Evolutionary conservation across 2,888 invertebrate genomes (phyloP).

Genomic region (Phlogophora meticulosa): DNA sequence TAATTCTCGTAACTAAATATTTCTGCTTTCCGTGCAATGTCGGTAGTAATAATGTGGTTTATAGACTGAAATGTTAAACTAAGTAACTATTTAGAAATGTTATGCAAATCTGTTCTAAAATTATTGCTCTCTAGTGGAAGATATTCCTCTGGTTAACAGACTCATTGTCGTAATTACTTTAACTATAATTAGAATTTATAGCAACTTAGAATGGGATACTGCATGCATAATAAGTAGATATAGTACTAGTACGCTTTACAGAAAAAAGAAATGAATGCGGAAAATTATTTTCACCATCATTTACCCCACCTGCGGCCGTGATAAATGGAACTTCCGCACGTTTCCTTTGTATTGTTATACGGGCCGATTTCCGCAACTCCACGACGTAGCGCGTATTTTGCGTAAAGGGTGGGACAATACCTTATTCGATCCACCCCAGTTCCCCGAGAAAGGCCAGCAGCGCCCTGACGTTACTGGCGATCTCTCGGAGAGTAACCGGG

Average conservation of each 20-base stretch:
- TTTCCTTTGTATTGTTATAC: no score
- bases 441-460: no score
- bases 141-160: slow-evolving; percentile 57
- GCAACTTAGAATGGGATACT: slow-evolving; percentile 36
- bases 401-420: no score
- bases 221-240: slow-evolving; percentile 40
- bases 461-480: no score
- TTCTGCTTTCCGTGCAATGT: slow-evolving; percentile 34
- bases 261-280: slow-evolving; percentile 34
- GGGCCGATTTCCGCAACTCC: no score
- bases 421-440: no score
- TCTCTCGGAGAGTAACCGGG: no score
- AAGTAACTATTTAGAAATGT: slow-evolving; percentile 43
- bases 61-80: slow-evolving; percentile 41
- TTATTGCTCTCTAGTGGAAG: slow-evolving; percentile 55
- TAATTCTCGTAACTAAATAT: slow-evolving; percentile 49
- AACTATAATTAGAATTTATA: slow-evolving; percentile 62
- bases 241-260: slow-evolving; percentile 21
- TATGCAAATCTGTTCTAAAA: slow-evolving; percentile 47
- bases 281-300: slow-evolving; percentile 29
- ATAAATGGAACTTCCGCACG: slow-evolving; percentile 45
- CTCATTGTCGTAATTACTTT: slow-evolving; percentile 60
- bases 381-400: no score
- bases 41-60: slow-evolving; percentile 37
- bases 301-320: slow-evolving; percentile 24